Conservation (phyloP, 2,113 vertebrate genomes). For the Engraulis encrasicolus region DNA sequence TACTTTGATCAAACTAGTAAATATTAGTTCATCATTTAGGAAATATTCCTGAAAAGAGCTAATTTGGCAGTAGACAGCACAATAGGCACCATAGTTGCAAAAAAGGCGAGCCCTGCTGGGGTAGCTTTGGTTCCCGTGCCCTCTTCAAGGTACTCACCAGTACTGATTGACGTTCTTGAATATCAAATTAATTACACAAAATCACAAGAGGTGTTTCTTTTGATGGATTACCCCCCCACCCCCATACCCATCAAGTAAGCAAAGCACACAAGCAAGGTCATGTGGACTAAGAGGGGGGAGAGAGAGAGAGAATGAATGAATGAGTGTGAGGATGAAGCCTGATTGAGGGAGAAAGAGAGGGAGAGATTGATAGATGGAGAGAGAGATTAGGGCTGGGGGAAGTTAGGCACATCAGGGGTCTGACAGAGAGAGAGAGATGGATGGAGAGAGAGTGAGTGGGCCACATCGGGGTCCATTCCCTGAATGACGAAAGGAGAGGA, state of each 20-base stretch:
- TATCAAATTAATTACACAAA: conserved; percentile 69
- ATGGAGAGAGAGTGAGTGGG: conserved; percentile 15
- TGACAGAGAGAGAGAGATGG: too few species aligned
- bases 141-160: conserved; percentile 51
- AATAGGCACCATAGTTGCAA: conserved; percentile 55
- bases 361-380: too few species aligned
- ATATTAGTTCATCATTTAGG: too few species aligned
- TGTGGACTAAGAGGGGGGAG: conserved; percentile 33
- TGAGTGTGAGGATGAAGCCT: too few species aligned
- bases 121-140: conserved; percentile 32
- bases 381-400: background rate
- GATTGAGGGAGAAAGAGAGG: too few species aligned
- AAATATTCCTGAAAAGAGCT: too few species aligned
- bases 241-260: conserved; percentile 22
- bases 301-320: too few species aligned
- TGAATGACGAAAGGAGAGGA: too few species aligned
- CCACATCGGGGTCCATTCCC: too few species aligned
- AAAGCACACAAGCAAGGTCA: conserved; percentile 23
- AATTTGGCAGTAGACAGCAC: too few species aligned
- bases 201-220: conserved; percentile 49
- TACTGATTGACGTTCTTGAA: conserved; percentile 62
- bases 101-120: conserved; percentile 56
- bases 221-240: background rate
- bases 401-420: too few species aligned
- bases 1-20: too few species aligned